phyloP scores from a whole-genome alignment of 2,888 invertebrate genomes.

The Dicranocentrus wangi region DNA sequence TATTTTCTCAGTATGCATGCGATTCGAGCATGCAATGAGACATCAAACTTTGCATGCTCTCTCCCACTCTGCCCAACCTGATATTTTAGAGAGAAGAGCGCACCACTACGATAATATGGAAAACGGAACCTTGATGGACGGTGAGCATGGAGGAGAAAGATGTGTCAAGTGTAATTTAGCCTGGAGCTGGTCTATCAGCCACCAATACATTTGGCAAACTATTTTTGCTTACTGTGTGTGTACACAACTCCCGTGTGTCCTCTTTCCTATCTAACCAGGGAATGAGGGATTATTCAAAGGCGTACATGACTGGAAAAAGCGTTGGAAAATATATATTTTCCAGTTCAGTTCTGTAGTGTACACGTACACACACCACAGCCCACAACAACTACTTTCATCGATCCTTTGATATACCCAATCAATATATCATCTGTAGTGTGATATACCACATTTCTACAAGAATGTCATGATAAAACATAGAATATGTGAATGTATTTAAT shows the following conservation, averaged over 20 bases:
- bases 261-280: too few species aligned
- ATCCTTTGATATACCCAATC: conserved; percentile 45
- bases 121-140: not conserved
- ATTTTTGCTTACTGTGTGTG: too few species aligned
- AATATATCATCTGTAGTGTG: conserved; percentile 19
- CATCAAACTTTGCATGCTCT: not conserved
- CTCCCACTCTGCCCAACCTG: not conserved
- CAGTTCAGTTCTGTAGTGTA: too few species aligned
- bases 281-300: conserved; percentile 37
- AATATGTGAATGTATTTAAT: too few species aligned
- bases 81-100: too few species aligned
- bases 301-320: not conserved
- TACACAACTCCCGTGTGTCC: too few species aligned
- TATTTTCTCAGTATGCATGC: not conserved
- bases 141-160: conserved; percentile 25
- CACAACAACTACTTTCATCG: conserved; percentile 33
- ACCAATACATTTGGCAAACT: too few species aligned
- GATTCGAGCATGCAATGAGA: conserved; percentile 15
- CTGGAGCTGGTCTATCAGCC: conserved; percentile 24
- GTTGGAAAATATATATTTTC: too few species aligned
- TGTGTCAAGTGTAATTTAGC: conserved; percentile 58
- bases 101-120: too few species aligned
- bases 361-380: too few species aligned
- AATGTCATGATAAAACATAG: too few species aligned
- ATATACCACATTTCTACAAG: too few species aligned